These are phyloP conservation scores for Corythucha ciliata DNA, from an alignment of 2,888 invertebrate genomes.

Conservation along the genomic window DNA sequence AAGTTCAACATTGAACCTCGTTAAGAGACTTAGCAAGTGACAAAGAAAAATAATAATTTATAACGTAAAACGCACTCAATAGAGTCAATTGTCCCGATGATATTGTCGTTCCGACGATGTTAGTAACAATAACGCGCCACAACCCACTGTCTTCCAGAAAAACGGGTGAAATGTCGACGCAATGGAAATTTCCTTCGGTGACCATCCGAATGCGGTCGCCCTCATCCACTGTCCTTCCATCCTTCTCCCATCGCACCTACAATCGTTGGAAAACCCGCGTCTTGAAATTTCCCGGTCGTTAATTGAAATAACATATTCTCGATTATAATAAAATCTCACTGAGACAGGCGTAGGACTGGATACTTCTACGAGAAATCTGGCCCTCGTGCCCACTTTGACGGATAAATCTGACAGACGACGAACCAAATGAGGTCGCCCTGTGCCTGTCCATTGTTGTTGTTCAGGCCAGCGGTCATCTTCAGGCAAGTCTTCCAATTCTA, in stretches of 20 bases:
- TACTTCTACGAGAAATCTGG: constrained; percentile 75
- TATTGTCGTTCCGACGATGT: constrained; percentile 59
- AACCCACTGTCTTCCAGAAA: constrained; percentile 72
- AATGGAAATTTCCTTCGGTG: constrained; percentile 78
- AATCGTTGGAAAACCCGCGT: neutral
- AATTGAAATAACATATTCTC: too few relatives aligned
- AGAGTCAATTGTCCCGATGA: constrained; percentile 62
- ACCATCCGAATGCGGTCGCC: constrained; percentile 66
- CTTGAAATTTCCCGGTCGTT: neutral
- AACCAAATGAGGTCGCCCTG: constrained; percentile 65
- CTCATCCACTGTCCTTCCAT: constrained; percentile 64
- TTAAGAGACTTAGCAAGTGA: too few relatives aligned
- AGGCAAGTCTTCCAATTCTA: constrained; percentile 18
- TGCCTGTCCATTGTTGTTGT: constrained; percentile 41
- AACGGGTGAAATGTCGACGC: constrained; percentile 72
- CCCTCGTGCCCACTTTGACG: constrained; percentile 81
- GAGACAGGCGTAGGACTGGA: constrained; percentile 67
- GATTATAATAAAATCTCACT: constrained; percentile 47
- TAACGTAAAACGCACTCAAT: too few relatives aligned
- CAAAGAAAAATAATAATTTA: too few relatives aligned
- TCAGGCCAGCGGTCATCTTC: constrained; percentile 18
- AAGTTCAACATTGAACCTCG: too few relatives aligned
- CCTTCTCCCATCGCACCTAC: constrained; percentile 85
- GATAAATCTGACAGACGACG: constrained; percentile 75
- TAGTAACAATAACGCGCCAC: constrained; percentile 78